These are phyloP conservation scores for Erebia epiphron DNA, from an alignment of 2,888 invertebrate species.

Conservation along the genomic window DNA sequence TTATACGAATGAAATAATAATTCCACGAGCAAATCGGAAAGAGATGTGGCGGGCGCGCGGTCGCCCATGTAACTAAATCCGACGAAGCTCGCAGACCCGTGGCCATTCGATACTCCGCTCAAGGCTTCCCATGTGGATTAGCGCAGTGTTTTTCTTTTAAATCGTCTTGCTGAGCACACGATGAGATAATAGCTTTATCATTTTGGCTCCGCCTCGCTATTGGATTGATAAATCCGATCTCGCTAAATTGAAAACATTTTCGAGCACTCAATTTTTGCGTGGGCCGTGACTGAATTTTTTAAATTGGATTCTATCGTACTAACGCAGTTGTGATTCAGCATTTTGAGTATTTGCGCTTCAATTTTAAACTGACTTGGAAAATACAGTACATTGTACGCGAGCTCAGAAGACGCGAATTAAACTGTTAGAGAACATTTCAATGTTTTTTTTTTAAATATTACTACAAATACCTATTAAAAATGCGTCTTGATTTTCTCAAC, in stretches of 20 bases:
- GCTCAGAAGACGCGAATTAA: no score
- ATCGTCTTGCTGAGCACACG: conserved; percentile 51
- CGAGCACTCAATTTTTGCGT: conserved; percentile 23
- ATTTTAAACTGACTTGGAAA: neutral
- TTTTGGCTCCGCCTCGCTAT: conserved; percentile 40
- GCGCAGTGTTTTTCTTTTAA: conserved; percentile 63
- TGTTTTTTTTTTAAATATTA: conserved; percentile 54
- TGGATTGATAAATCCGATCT: conserved; percentile 40
- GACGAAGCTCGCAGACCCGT: conserved; percentile 43
- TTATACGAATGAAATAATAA: conserved; percentile 27
- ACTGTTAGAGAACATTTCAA: conserved; percentile 1
- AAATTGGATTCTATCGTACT: conserved; percentile 24
- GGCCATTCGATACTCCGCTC: conserved; percentile 64
- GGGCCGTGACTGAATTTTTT: conserved; percentile 24
- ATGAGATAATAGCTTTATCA: conserved; percentile 47
- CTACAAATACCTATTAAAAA: conserved; percentile 59
- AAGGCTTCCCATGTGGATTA: conserved; percentile 78
- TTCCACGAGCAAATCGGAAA: conserved; percentile 37
- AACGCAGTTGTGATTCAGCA: conserved; percentile 20
- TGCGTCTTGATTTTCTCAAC: conserved; percentile 75
- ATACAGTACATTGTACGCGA: neutral
- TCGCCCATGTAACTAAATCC: conserved; percentile 69
- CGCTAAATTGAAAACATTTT: conserved; percentile 36
- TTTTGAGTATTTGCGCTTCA: conserved; percentile 4
- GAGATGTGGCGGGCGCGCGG: conserved; percentile 63